Conservation (phyloP, 1,140 invertebrate genomes). For the Penaeus vannamei region DNA sequence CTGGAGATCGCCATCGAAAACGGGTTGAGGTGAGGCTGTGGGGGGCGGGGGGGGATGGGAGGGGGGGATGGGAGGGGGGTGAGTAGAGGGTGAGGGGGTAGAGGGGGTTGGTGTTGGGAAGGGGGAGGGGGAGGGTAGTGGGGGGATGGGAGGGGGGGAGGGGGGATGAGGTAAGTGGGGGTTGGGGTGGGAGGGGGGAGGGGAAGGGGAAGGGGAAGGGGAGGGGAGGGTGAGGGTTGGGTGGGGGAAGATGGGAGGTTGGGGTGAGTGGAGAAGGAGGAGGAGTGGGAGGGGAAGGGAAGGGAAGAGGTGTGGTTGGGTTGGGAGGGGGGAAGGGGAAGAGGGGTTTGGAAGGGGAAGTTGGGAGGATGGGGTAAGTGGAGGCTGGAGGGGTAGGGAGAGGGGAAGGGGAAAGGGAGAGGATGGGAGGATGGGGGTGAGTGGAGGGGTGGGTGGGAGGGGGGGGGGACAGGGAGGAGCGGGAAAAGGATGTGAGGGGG, state of each 20-base stretch:
- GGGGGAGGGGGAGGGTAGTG: background rate
- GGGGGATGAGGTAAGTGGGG: background rate
- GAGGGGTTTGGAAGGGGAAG: background rate
- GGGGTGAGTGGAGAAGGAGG: background rate
- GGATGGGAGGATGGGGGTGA: background rate
- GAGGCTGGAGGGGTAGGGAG: background rate
- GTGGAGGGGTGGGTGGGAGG: background rate
- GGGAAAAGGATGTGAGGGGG: background rate
- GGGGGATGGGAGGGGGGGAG: background rate
- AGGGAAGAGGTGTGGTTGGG: background rate
- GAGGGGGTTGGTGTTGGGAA: background rate
- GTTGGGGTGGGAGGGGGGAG: background rate
- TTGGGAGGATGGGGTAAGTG: background rate
- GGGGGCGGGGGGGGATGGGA: background rate
- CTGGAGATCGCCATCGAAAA: conserved; percentile 73
- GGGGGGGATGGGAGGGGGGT: background rate
- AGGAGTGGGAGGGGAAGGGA: no score
- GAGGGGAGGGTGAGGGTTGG: background rate
- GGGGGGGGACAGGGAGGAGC: background rate
- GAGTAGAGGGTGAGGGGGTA: background rate
- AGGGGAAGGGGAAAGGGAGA: background rate
- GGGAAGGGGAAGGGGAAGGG: background rate
- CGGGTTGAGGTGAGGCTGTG: background rate
- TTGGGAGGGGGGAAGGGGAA: background rate
- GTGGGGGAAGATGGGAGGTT: background rate